Evolutionary conservation across 2,888 invertebrate species (phyloP).

Genomic region (Clunio marinus): DNA sequence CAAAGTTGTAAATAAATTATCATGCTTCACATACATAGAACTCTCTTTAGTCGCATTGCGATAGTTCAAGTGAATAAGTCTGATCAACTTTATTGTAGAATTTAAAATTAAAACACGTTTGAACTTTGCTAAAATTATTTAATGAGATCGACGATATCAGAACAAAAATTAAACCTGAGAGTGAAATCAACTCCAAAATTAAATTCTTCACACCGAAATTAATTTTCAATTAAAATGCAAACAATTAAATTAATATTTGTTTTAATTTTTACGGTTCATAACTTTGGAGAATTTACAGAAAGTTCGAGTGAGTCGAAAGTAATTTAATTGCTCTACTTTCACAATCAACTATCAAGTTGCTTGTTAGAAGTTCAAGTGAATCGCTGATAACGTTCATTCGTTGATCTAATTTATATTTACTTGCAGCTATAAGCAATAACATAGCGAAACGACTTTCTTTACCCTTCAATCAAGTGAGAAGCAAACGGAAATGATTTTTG

Average conservation of each 20-base stretch:
- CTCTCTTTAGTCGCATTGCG: conserved; percentile 5
- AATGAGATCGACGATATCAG: no score
- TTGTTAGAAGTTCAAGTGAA: not conserved
- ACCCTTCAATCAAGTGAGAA: conserved; percentile 30
- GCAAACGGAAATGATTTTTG: not conserved
- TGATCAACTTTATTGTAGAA: no score
- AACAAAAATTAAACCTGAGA: no score
- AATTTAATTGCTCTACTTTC: not conserved
- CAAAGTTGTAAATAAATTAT: no score
- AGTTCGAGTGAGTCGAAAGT: not conserved
- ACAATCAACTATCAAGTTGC: not conserved
- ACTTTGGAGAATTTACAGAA: not conserved
- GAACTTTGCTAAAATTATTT: no score
- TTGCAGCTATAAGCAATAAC: not conserved
- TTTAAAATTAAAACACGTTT: no score
- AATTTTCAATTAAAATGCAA: no score
- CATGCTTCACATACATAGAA: not conserved
- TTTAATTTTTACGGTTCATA: not conserved
- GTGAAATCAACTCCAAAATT: no score
- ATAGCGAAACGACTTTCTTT: conserved; percentile 12
- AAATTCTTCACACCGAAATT: no score
- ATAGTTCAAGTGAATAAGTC: conserved; percentile 18
- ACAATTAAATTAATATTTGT: not conserved
- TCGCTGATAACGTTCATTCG: not conserved
- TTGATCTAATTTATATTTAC: not conserved